A percentile compares a stretch with the other conserved stretches of the same genome.
These are phyloP conservation scores for Drosophila parabipectinata DNA, from an alignment of 1,140 invertebrate species.

Conservation along the genomic window DNA sequence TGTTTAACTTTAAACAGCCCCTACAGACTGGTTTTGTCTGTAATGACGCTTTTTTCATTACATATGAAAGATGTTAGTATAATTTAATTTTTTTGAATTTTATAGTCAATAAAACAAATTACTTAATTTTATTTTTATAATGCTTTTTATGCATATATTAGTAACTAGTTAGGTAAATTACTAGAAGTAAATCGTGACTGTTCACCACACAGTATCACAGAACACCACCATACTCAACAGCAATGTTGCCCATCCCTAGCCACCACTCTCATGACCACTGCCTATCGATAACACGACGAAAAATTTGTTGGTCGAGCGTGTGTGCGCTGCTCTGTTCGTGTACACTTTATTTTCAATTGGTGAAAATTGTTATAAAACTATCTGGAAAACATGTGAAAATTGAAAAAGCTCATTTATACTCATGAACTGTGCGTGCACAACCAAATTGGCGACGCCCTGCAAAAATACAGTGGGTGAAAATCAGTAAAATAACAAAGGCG, in stretches of 20 bases:
- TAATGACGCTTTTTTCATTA: too few relatives aligned
- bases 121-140: too few relatives aligned
- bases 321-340: conserved; percentile 52
- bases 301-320: conserved; percentile 55
- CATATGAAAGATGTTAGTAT: too few relatives aligned
- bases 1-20: too few relatives aligned
- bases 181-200: background rate
- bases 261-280: conserved; percentile 6
- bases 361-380: conserved; percentile 70
- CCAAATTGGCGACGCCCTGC: conserved; percentile 16
- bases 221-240: background rate
- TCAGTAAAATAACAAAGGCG: conserved; percentile 66
- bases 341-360: conserved; percentile 60
- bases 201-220: background rate
- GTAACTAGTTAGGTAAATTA: too few relatives aligned
- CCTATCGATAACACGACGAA: conserved; percentile 57
- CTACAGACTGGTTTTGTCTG: too few relatives aligned
- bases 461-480: conserved; percentile 26
- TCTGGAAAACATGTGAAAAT: conserved; percentile 66
- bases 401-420: conserved; percentile 7
- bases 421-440: conserved; percentile 19
- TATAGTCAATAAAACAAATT: too few relatives aligned
- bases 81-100: too few relatives aligned
- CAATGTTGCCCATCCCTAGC: conserved; percentile 29
- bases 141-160: too few relatives aligned